A percentile compares a stretch with the other conserved stretches of the same genome.
Conservation (phyloP, 1,140 invertebrate genomes). For the Pinna nobilis region DNA sequence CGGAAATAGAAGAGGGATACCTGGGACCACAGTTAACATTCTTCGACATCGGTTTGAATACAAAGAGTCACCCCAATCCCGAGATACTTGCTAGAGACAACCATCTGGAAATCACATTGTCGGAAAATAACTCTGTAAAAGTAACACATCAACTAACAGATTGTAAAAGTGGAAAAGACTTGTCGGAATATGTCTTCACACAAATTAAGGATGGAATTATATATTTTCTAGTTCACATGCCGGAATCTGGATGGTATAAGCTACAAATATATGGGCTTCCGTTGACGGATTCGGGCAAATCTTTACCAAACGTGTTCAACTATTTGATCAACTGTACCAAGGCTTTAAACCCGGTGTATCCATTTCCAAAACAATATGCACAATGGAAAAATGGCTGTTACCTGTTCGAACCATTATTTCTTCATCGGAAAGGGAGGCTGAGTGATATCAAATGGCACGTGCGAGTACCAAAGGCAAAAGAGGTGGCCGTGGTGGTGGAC, state of each 20-base stretch:
- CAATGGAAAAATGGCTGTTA: slow-evolving; percentile 73
- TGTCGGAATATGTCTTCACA: slow-evolving; percentile 59
- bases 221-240: slow-evolving; percentile 57
- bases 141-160: slow-evolving; percentile 58
- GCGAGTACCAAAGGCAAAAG: slow-evolving; percentile 62
- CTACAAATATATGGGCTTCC: slow-evolving; percentile 68
- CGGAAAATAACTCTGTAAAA: slow-evolving; percentile 47
- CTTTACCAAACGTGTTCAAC: slow-evolving; percentile 70
- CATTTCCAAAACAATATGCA: slow-evolving; percentile 71
- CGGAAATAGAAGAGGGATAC: slow-evolving; percentile 62
- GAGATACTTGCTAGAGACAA: slow-evolving; percentile 20
- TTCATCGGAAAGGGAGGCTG: slow-evolving; percentile 45
- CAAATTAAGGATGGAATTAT: slow-evolving; percentile 48
- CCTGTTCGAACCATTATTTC: slow-evolving; percentile 62
- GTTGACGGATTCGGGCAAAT: slow-evolving; percentile 53
- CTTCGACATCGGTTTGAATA: slow-evolving; percentile 47
- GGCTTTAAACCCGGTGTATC: slow-evolving; percentile 37
- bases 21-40: slow-evolving; percentile 63
- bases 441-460: slow-evolving; percentile 55
- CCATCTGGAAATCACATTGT: slow-evolving; percentile 53
- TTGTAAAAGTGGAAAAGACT: slow-evolving; percentile 44
- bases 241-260: slow-evolving; percentile 66
- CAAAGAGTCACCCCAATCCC: slow-evolving; percentile 51
- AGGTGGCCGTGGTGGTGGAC: slow-evolving; percentile 65
- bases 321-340: slow-evolving; percentile 62